These are phyloP conservation scores for Triplophysa yarkandensis DNA, from an alignment of 2,797 vertebrate species.

Conservation along the genomic window DNA sequence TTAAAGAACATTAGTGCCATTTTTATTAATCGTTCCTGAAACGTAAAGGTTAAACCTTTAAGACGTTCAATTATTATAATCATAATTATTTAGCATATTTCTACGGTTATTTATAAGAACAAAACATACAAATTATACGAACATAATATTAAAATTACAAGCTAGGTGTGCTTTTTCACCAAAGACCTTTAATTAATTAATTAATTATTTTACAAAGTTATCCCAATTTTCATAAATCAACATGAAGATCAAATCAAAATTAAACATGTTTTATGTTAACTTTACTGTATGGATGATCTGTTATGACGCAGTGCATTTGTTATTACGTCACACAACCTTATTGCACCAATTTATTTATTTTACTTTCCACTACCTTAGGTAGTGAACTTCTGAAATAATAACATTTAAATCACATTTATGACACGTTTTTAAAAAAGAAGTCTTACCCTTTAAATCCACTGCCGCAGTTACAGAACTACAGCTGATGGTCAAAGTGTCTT, in stretches of 20 bases:
- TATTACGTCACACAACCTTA: constrained; percentile 65
- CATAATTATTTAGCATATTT: no score
- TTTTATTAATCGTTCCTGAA: neutral
- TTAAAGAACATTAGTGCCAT: no score
- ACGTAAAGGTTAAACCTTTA: no score
- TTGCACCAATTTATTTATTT: constrained; percentile 59
- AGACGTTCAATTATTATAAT: no score
- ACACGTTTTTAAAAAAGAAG: neutral
- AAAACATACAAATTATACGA: no score
- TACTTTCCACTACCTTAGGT: constrained; percentile 28
- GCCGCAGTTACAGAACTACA: constrained; percentile 34
- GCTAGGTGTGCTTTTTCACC: no score
- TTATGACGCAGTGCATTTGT: constrained; percentile 53
- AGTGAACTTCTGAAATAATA: constrained; percentile 2
- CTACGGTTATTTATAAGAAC: no score
- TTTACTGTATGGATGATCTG: neutral
- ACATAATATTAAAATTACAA: no score
- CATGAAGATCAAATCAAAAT: neutral
- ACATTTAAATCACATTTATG: neutral
- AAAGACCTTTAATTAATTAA: no score
- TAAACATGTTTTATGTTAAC: constrained; percentile 1
- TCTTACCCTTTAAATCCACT: constrained; percentile 33
- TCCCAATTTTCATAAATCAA: no score
- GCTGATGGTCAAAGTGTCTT: constrained; percentile 42
- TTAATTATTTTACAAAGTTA: no score